A percentile compares a stretch with the other conserved stretches of the same genome.
These are phyloP conservation scores for Pygoscelis adeliae DNA, from an alignment of 2,113 vertebrate genomes.

Conservation along the genomic window DNA sequence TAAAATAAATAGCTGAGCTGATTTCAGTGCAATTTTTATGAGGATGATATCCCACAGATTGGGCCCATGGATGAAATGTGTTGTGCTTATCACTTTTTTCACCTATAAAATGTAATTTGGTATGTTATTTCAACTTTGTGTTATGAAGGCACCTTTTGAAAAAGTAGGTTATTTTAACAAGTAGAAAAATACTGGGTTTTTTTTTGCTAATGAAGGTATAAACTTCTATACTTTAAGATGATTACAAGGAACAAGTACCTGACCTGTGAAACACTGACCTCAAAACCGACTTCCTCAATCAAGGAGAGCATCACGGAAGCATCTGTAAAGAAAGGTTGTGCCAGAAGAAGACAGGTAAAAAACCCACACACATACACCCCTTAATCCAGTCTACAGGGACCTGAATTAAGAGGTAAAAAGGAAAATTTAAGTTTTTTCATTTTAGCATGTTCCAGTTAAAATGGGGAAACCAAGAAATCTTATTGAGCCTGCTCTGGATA, in stretches of 20 bases:
- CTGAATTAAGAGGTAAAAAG: background rate
- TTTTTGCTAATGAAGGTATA: background rate
- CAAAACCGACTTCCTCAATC: background rate
- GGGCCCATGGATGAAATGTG: background rate
- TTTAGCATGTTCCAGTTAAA: background rate
- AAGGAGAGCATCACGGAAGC: background rate
- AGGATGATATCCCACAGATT: background rate
- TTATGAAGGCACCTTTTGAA: background rate
- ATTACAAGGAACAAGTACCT: background rate
- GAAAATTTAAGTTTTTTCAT: background rate
- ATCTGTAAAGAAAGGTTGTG: background rate
- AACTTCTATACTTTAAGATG: background rate
- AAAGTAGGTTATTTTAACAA: background rate
- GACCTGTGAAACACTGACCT: background rate
- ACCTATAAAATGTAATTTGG: background rate
- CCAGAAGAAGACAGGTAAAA: constrained; percentile 41
- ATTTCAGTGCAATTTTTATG: background rate
- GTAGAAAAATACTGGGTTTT: background rate
- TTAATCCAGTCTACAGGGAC: background rate
- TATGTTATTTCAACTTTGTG: background rate
- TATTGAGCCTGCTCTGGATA: background rate
- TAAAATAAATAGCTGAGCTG: background rate
- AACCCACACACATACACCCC: fast-evolving
- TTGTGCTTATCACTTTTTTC: background rate
- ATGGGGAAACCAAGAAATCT: background rate